These are phyloP conservation scores for Steinernema scapterisci DNA, from an alignment of 2,888 invertebrate genomes.

Conservation along the genomic window DNA sequence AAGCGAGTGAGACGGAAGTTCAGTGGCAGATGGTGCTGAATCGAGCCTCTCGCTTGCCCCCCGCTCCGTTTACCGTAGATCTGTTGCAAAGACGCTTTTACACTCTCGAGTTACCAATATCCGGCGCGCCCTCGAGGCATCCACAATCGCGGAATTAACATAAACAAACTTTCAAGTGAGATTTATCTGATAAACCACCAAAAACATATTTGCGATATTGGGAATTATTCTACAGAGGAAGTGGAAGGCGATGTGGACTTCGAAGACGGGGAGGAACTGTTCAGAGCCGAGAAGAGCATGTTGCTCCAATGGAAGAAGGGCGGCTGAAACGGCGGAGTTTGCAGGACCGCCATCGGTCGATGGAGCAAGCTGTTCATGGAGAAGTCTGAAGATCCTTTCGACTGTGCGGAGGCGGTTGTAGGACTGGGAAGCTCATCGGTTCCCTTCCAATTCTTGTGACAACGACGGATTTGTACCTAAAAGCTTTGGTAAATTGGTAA, in stretches of 20 bases:
- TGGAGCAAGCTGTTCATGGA: slow-evolving; percentile 24
- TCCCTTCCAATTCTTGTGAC: neutral
- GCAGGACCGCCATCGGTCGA: neutral
- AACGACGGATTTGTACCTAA: slow-evolving; percentile 15
- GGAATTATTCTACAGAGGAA: neutral
- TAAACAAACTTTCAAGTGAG: slow-evolving; percentile 17
- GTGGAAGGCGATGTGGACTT: slow-evolving; percentile 1
- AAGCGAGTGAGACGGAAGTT: slow-evolving; percentile 4
- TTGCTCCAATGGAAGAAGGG: slow-evolving; percentile 17
- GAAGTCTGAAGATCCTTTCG: neutral
- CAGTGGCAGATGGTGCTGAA: slow-evolving; percentile 1
- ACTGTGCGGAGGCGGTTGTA: neutral
- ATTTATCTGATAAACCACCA: slow-evolving; percentile 1
- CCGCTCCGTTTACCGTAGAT: slow-evolving; percentile 10
- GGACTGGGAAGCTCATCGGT: neutral
- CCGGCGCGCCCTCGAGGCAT: slow-evolving; percentile 18
- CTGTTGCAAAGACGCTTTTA: slow-evolving; percentile 32
- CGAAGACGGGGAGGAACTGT: neutral
- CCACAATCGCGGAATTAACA: neutral
- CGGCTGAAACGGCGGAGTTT: neutral
- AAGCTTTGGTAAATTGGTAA: too few relatives aligned
- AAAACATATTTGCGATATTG: neutral
- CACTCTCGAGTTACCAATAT: slow-evolving; percentile 31
- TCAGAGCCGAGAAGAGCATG: slow-evolving; percentile 11
- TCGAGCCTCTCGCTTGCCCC: neutral